phyloP scores from a whole-genome alignment of 2,797 vertebrate genomes.

The Takifugu rubripes region DNA sequence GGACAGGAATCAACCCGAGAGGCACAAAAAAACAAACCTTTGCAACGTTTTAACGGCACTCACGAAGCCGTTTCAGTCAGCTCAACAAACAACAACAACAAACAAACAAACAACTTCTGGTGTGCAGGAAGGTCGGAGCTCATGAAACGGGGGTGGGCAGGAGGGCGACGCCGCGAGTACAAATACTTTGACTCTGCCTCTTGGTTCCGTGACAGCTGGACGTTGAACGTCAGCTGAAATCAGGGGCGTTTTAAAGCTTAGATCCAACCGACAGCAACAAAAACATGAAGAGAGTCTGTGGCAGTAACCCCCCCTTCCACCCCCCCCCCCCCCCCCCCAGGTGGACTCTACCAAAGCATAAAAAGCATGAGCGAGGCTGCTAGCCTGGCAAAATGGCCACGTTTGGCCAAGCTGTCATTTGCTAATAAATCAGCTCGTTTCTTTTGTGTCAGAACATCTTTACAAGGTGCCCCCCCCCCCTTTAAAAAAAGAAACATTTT shows the following conservation, averaged over 20 bases:
- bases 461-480: slow-evolving; percentile 34
- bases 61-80: too few relatives aligned
- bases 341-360: slow-evolving; percentile 26
- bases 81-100: too few relatives aligned
- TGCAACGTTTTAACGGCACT: slow-evolving; percentile 6
- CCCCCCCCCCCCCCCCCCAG: too few relatives aligned
- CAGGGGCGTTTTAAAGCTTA: slow-evolving; percentile 59
- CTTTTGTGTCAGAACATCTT: slow-evolving; percentile 56
- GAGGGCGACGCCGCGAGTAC: too few relatives aligned
- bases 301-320: too few relatives aligned
- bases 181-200: too few relatives aligned
- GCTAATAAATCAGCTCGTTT: slow-evolving; percentile 55
- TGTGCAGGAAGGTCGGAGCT: too few relatives aligned
- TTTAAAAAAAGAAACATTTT: slow-evolving; percentile 35
- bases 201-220: too few relatives aligned
- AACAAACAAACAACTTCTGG: too few relatives aligned
- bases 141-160: too few relatives aligned
- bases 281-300: neutral
- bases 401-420: slow-evolving; percentile 60
- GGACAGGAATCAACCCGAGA: too few relatives aligned
- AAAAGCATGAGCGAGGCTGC: slow-evolving; percentile 37
- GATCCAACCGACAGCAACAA: slow-evolving; percentile 44
- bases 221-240: too few relatives aligned
- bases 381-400: slow-evolving; percentile 40
- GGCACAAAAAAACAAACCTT: neutral